A percentile compares a stretch with the other conserved stretches of the same genome.
Conservation (phyloP, 2,797 vertebrate species). For the Hypotaenidia okinawae region DNA sequence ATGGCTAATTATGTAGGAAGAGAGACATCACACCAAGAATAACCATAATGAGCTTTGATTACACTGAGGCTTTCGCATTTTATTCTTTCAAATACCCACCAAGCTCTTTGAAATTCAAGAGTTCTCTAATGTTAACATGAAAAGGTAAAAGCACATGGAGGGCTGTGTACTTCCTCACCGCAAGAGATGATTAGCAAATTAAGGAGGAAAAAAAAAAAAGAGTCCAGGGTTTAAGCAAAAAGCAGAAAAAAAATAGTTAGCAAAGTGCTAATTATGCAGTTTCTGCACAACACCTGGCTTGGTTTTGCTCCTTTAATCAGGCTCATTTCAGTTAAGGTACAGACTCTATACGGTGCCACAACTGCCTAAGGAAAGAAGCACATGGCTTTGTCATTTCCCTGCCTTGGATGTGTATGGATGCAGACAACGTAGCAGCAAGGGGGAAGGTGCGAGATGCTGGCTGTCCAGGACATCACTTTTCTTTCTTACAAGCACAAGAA, state of each 20-base stretch:
- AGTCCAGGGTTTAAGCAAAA: constrained; percentile 66
- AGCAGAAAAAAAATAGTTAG: constrained; percentile 40
- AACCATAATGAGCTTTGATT: constrained; percentile 83
- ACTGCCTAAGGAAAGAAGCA: background rate
- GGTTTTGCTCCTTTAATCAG: constrained; percentile 71
- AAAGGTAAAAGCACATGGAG: constrained; percentile 75
- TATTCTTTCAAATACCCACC: constrained; percentile 75
- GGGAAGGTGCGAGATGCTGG: background rate
- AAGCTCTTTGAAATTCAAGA: constrained; percentile 83
- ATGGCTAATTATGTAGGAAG: constrained; percentile 70
- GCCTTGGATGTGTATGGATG: background rate
- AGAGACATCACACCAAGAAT: constrained; percentile 77
- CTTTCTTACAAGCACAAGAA: background rate
- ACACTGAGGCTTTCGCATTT: constrained; percentile 65
- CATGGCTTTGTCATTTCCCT: background rate
- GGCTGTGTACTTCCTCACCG: constrained; percentile 64
- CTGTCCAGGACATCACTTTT: background rate
- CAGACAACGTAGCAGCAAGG: background rate
- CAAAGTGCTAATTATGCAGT: constrained; percentile 77
- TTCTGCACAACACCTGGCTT: constrained; percentile 78
- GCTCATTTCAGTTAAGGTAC: constrained; percentile 44
- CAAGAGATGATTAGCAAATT: constrained; percentile 77
- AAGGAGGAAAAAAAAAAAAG: constrained; percentile 59
- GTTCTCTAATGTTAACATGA: constrained; percentile 81
- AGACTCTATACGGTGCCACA: background rate